These are phyloP conservation scores for Drosophila bocqueti DNA, from an alignment of 1,140 invertebrate species.

Conservation along the genomic window DNA sequence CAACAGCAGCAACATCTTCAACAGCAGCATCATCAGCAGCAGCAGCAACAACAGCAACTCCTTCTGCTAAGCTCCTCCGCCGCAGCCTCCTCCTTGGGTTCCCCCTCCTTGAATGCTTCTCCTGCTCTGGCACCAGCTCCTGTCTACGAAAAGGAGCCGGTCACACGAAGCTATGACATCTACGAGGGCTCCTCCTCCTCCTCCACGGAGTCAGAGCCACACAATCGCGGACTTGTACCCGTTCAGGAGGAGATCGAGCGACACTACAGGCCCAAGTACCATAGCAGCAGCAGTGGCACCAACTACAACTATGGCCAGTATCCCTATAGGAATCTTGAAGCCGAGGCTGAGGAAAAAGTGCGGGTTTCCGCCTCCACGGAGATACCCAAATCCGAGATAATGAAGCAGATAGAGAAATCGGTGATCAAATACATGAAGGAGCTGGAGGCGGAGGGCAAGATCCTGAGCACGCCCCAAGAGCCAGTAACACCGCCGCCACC, in stretches of 20 bases:
- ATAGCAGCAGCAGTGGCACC: background rate
- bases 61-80: slow-evolving; percentile 38
- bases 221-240: background rate
- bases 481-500: slow-evolving; percentile 24
- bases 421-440: slow-evolving; percentile 84
- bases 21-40: slow-evolving; percentile 29
- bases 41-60: slow-evolving; percentile 27
- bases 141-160: slow-evolving; percentile 76
- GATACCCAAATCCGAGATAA: slow-evolving; percentile 83
- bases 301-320: slow-evolving; percentile 49
- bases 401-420: slow-evolving; percentile 83
- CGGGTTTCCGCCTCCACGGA: slow-evolving; percentile 79
- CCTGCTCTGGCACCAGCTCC: slow-evolving; percentile 49
- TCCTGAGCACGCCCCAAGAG: slow-evolving; percentile 71
- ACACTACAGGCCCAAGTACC: slow-evolving; percentile 76
- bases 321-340: slow-evolving; percentile 51
- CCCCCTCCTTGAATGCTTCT: slow-evolving; percentile 11
- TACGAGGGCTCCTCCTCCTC: slow-evolving; percentile 48
- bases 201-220: slow-evolving; percentile 9
- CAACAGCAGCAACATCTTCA: slow-evolving; percentile 37
- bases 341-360: slow-evolving; percentile 73
- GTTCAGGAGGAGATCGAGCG: slow-evolving; percentile 61
- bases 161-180: slow-evolving; percentile 69
- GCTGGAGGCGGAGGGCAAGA: slow-evolving; percentile 80
- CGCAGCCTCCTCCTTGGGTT: slow-evolving; percentile 26